Conservation (phyloP, 1,140 invertebrate species). For the Drosophila pseudoananassae region DNA sequence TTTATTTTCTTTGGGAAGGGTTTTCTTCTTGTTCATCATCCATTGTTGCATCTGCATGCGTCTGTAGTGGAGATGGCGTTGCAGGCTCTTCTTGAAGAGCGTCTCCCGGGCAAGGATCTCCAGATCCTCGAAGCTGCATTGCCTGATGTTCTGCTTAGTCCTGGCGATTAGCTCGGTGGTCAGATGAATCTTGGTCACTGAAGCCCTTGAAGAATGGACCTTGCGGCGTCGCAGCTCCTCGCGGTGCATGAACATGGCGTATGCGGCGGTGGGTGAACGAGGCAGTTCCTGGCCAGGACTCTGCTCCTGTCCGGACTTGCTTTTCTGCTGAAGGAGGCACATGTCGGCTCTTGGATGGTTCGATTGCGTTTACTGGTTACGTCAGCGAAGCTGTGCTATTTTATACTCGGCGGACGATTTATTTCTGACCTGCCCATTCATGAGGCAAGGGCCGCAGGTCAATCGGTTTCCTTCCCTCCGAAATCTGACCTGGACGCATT, state of each 20-base stretch:
- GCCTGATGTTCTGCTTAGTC: conserved; percentile 60
- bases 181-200: conserved; percentile 63
- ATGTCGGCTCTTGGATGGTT: conserved; percentile 43
- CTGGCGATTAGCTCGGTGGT: conserved; percentile 59
- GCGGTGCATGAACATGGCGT: conserved; percentile 63
- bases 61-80: conserved; percentile 58
- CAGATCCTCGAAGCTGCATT: conserved; percentile 65
- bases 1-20: not conserved
- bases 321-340: conserved; percentile 40
- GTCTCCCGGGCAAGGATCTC: conserved; percentile 66
- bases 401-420: conserved; percentile 35
- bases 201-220: conserved; percentile 26
- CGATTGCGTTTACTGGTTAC: conserved; percentile 47
- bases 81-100: conserved; percentile 61
- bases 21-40: conserved; percentile 43
- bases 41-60: conserved; percentile 51
- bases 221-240: conserved; percentile 62
- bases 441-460: conserved; percentile 45
- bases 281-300: conserved; percentile 4
- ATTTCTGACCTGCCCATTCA: conserved; percentile 73
- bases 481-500: conserved; percentile 30
- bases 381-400: conserved; percentile 12
- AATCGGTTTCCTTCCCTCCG: not conserved
- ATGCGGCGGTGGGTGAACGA: conserved; percentile 52
- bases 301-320: conserved; percentile 10